Conservation (phyloP, 2,113 vertebrate species). For the Dermatemys mawii region DNA sequence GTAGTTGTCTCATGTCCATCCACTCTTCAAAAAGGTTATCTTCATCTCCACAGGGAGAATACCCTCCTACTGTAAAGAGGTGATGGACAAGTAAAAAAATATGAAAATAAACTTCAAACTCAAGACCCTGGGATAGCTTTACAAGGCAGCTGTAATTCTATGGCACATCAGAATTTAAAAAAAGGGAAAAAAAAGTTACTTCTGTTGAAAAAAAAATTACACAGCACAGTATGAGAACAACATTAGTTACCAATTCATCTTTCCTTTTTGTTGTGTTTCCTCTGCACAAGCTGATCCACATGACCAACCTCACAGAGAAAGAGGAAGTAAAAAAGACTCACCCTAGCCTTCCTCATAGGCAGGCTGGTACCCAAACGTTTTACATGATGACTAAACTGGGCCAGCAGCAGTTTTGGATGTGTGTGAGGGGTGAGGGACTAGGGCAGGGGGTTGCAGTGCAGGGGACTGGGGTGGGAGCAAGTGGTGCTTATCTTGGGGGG, state of each 20-base stretch:
- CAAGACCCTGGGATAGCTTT: background rate
- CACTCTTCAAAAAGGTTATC: too few relatives aligned
- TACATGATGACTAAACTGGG: too few relatives aligned
- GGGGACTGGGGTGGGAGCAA: rapidly evolving
- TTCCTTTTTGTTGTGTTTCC: background rate
- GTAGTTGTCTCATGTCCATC: background rate
- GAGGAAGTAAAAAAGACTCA: background rate
- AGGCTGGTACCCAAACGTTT: background rate
- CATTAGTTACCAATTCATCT: background rate
- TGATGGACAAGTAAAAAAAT: too few relatives aligned
- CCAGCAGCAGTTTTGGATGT: too few relatives aligned
- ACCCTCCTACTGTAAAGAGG: background rate
- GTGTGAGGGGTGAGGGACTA: too few relatives aligned
- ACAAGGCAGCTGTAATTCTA: background rate
- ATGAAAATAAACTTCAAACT: background rate
- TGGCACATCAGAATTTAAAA: too few relatives aligned
- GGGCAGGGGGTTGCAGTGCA: too few relatives aligned
- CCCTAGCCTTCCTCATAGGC: background rate
- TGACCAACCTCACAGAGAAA: background rate
- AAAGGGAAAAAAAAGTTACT: background rate
- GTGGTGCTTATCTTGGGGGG: too few relatives aligned
- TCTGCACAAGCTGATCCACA: background rate
- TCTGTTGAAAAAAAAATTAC: background rate
- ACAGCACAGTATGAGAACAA: background rate
- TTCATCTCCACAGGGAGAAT: background rate